A percentile compares a stretch with the other conserved stretches of the same genome.
phyloP scores from a whole-genome alignment of 2,888 invertebrate species.

The Taphrorychus bicolor region DNA sequence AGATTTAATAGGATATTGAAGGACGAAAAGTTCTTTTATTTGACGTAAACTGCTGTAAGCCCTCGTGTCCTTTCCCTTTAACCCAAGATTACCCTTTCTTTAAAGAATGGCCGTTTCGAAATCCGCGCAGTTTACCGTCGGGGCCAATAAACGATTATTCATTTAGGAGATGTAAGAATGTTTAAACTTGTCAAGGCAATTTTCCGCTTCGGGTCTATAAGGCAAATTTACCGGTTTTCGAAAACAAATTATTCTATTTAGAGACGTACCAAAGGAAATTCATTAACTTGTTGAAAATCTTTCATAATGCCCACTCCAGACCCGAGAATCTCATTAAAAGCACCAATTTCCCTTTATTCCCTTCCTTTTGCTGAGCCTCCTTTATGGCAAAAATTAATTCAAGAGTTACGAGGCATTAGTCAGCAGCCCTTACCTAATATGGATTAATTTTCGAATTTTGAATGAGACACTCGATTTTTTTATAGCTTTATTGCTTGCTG shows the following conservation, averaged over 20 bases:
- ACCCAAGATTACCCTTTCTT: no score
- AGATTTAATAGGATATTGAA: no score
- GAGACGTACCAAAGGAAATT: not conserved
- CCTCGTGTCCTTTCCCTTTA: no score
- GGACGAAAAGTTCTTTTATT: no score
- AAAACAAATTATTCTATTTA: not conserved
- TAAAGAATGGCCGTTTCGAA: no score
- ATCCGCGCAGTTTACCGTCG: no score
- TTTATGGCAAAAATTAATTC: constrained; percentile 26
- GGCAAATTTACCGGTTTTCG: not conserved
- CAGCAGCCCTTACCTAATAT: constrained; percentile 14
- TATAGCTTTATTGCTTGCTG: no score
- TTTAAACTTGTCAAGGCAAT: no score
- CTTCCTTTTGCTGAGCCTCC: constrained; percentile 1
- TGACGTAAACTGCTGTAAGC: no score
- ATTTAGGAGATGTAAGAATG: no score
- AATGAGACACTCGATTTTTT: constrained; percentile 23
- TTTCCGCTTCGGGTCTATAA: no score
- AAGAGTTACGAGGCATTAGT: constrained; percentile 24
- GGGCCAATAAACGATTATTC: no score
- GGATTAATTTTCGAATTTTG: constrained; percentile 25
- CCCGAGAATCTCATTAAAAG: constrained; percentile 3
- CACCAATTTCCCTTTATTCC: constrained; percentile 1
- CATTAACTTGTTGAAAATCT: not conserved
- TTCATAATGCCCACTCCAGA: not conserved